Evolutionary conservation across 2,797 vertebrate species (phyloP).

Genomic region (Clangula hyemalis): DNA sequence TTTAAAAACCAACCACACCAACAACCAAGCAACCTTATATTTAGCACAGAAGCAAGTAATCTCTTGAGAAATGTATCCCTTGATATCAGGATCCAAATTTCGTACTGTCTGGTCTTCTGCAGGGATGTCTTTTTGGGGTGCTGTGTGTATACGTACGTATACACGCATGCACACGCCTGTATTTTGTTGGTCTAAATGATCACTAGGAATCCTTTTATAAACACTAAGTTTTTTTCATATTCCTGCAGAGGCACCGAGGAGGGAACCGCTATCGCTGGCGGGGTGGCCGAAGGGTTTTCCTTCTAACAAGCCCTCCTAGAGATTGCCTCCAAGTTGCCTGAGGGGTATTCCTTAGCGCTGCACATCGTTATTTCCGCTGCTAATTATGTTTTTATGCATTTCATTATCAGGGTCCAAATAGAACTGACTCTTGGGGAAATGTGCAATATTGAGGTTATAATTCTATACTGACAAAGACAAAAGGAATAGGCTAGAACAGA

Average conservation of each 20-base stretch:
- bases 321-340: constrained; percentile 28
- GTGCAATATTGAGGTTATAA: constrained; percentile 72
- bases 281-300: constrained; percentile 13
- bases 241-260: constrained; percentile 47
- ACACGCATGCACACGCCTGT: not conserved
- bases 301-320: constrained; percentile 32
- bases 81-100: not conserved
- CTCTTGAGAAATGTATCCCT: constrained; percentile 37
- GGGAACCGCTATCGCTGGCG: not conserved
- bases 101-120: constrained; percentile 1
- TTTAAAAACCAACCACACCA: not conserved
- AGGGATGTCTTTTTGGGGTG: not conserved
- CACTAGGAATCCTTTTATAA: constrained; percentile 34
- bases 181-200: constrained; percentile 5
- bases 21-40: not conserved
- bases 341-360: constrained; percentile 68
- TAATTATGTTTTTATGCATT: constrained; percentile 78
- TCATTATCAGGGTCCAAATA: constrained; percentile 80
- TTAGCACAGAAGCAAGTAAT: constrained; percentile 12
- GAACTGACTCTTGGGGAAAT: constrained; percentile 72
- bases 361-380: constrained; percentile 74
- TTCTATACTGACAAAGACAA: constrained; percentile 49
- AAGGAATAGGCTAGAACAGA: constrained; percentile 60
- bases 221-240: not conserved
- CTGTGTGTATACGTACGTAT: not conserved